Evolutionary conservation across 1,140 invertebrate genomes (phyloP).

Genomic region (Apocrypta bakeri): DNA sequence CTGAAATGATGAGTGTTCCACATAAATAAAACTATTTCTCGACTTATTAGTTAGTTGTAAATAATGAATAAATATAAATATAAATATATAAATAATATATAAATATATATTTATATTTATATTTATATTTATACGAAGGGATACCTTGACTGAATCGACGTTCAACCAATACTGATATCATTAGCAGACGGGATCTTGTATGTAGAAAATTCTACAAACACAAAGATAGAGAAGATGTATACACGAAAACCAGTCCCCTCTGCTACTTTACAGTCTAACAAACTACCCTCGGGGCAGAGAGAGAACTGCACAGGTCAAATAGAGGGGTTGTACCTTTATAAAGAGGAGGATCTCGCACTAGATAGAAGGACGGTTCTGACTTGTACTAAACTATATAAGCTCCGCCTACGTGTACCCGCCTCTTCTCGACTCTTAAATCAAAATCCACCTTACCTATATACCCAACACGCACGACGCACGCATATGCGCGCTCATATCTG

Average conservation of each 20-base stretch:
- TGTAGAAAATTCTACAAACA: conserved; percentile 26
- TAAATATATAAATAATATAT: too few species aligned
- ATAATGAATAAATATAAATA: too few species aligned
- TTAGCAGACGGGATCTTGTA: background rate
- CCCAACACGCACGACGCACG: too few species aligned
- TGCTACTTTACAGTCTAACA: background rate
- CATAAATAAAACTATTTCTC: too few species aligned
- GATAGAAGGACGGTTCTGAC: conserved; percentile 22
- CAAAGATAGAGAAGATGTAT: conserved; percentile 25
- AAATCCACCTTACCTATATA: background rate
- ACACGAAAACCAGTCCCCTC: conserved; percentile 30
- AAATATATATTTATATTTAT: too few species aligned
- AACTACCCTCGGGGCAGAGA: conserved; percentile 39
- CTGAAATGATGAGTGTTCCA: too few species aligned
- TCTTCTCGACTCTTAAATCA: conserved; percentile 7
- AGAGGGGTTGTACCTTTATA: conserved; percentile 34
- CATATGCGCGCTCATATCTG: too few species aligned
- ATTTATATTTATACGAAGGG: too few species aligned
- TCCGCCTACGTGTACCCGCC: conserved; percentile 38
- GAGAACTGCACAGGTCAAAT: conserved; percentile 7
- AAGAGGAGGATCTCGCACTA: conserved; percentile 37
- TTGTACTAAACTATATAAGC: conserved; percentile 30
- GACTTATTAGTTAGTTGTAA: too few species aligned
- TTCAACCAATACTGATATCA: conserved; percentile 35
- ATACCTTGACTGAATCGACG: conserved; percentile 24